Evolutionary conservation across 2,888 invertebrate genomes (phyloP).

Genomic region (Dioctria rufipes): DNA sequence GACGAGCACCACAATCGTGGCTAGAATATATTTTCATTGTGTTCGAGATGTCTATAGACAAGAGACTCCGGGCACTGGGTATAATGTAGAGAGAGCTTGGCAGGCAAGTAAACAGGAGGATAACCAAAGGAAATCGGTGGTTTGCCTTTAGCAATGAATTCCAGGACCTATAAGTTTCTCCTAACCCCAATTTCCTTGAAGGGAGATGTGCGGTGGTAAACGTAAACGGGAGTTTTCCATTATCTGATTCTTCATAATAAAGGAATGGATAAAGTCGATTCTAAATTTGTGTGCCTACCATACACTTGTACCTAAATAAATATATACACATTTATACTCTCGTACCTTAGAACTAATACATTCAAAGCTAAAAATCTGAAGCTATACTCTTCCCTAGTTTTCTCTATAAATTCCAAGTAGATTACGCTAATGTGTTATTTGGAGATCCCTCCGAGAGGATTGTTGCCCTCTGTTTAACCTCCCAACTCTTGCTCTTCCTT

Average conservation of each 20-base stretch:
- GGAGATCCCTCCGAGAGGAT: conserved; percentile 30
- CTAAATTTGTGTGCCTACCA: conserved; percentile 7
- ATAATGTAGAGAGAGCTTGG: conserved; percentile 1
- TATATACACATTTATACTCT: neutral
- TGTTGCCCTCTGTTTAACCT: neutral
- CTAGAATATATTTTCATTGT: conserved; percentile 24
- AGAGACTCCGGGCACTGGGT: no score
- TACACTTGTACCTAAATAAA: neutral
- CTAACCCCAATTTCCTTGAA: neutral
- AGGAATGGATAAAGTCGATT: conserved; percentile 17
- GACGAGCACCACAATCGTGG: conserved; percentile 8
- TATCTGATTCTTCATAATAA: conserved; percentile 18
- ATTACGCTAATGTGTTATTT: conserved; percentile 41
- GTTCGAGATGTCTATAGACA: neutral
- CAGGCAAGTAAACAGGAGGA: conserved; percentile 42
- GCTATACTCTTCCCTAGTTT: no score
- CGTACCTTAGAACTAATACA: neutral
- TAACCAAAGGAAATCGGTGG: conserved; percentile 20
- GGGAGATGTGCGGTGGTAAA: neutral
- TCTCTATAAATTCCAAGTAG: conserved; percentile 19
- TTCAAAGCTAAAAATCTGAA: no score
- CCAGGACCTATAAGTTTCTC: neutral
- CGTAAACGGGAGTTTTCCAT: neutral
- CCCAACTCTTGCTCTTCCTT: no score
- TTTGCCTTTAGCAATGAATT: conserved; percentile 42